phyloP scores from a whole-genome alignment of 1,140 invertebrate species.

The Aphaenogaster ashmeadi region DNA sequence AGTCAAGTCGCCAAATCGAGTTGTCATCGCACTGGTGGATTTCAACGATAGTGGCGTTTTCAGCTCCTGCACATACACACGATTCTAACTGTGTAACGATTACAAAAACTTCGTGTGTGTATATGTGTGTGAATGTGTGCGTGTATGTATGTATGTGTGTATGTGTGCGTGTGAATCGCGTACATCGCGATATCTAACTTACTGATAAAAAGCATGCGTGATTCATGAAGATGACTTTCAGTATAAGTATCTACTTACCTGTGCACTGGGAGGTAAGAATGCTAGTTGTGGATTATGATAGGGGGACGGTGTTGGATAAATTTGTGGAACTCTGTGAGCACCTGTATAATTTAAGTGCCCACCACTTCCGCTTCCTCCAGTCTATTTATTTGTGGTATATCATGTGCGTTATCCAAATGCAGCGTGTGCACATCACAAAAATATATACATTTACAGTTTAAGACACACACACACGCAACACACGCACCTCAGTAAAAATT shows the following conservation, averaged over 20 bases:
- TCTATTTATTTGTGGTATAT: constrained; percentile 80
- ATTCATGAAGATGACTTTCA: not conserved
- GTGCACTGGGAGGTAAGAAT: constrained; percentile 86
- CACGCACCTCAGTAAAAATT: not conserved
- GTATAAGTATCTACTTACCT: constrained; percentile 80
- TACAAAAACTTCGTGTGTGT: not conserved
- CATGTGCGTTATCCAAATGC: constrained; percentile 82
- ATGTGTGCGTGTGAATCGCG: too few species aligned
- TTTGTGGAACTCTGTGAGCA: constrained; percentile 86
- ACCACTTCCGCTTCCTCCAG: constrained; percentile 82
- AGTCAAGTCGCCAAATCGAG: constrained; percentile 85
- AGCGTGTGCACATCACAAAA: constrained; percentile 81
- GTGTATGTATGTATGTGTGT: not conserved
- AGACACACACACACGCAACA: not conserved
- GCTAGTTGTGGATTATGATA: constrained; percentile 87
- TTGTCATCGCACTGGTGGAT: constrained; percentile 84
- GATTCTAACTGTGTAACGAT: not conserved
- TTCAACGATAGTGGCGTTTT: constrained; percentile 87
- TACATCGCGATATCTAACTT: not conserved
- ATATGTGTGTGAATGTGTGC: not conserved
- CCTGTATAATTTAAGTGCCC: constrained; percentile 85
- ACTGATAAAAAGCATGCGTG: constrained; percentile 30
- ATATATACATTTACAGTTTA: constrained; percentile 56
- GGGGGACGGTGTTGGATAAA: constrained; percentile 86
- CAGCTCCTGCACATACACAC: constrained; percentile 82